These are phyloP conservation scores for Dioctria rufipes DNA, from an alignment of 2,888 invertebrate genomes.

Conservation along the genomic window DNA sequence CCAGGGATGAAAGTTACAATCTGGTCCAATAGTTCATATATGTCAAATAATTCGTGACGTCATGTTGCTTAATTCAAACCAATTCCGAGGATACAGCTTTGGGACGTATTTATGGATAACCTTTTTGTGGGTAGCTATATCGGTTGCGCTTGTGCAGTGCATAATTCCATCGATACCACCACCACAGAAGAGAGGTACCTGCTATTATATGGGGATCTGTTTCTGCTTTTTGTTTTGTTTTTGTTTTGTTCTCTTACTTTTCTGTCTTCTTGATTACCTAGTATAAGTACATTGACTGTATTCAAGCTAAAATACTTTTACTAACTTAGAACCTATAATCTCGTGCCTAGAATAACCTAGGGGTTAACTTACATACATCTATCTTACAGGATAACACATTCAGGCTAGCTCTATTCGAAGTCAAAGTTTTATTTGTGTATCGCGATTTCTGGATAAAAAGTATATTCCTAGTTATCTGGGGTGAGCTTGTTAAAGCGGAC, in stretches of 20 bases:
- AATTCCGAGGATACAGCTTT: conserved; percentile 51
- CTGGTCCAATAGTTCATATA: conserved; percentile 22
- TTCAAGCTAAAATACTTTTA: not conserved
- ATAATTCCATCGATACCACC: conserved; percentile 70
- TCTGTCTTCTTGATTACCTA: not conserved
- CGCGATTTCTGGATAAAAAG: not conserved
- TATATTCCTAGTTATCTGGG: conserved; percentile 2
- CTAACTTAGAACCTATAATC: not conserved
- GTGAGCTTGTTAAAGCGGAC: conserved; percentile 40
- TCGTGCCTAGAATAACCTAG: conserved; percentile 21
- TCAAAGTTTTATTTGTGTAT: conserved; percentile 12
- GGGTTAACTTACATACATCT: conserved; percentile 10
- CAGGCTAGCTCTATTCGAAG: conserved; percentile 1
- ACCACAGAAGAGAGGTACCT: conserved; percentile 70
- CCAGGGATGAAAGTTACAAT: conserved; percentile 41
- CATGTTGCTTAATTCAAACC: conserved; percentile 50
- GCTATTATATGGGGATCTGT: conserved; percentile 55
- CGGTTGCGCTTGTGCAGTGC: conserved; percentile 67
- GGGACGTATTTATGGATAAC: conserved; percentile 52
- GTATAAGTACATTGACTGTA: not conserved
- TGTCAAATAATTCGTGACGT: conserved; percentile 48
- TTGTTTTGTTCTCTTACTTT: conserved; percentile 5
- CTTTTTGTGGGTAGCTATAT: conserved; percentile 62
- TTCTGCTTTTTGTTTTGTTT: conserved; percentile 19
- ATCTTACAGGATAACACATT: conserved; percentile 23